Percentiles rank a stretch among this genome's conserved stretches.
Conservation (phyloP, 2,113 vertebrate genomes). For the Eudyptes chrysolophus region DNA sequence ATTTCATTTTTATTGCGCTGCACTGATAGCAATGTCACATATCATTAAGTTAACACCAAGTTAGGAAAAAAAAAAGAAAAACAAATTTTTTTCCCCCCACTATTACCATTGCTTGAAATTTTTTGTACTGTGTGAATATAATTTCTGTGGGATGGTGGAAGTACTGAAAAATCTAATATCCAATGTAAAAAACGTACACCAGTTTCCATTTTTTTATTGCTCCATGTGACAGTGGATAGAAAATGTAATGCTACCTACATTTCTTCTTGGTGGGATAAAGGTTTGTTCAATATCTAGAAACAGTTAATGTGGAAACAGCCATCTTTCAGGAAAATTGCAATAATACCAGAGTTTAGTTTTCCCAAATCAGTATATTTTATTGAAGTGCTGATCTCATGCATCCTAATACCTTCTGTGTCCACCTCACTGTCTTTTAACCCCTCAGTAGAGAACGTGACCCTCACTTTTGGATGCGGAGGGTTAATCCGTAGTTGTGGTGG, state of each 20-base stretch:
- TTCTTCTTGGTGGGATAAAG: background rate
- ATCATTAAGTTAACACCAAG: conserved; percentile 66
- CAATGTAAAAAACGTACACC: background rate
- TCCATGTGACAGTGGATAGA: background rate
- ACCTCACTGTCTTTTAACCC: background rate
- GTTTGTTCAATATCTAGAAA: background rate
- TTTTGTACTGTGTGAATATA: conserved; percentile 5
- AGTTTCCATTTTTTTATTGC: background rate
- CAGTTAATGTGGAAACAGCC: background rate
- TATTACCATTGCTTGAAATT: conserved; percentile 2
- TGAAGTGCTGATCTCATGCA: background rate
- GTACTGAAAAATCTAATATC: background rate
- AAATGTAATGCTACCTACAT: background rate
- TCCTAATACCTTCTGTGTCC: background rate
- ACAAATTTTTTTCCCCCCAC: background rate
- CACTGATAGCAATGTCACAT: conserved; percentile 59
- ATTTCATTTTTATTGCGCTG: conserved; percentile 66
- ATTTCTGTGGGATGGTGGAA: background rate
- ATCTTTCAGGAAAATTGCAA: background rate
- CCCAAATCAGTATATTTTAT: background rate
- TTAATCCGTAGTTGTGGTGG: background rate
- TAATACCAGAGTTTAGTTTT: background rate
- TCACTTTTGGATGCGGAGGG: background rate
- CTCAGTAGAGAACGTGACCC: background rate
- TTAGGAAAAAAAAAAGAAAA: conserved; percentile 24